Conservation (phyloP, 1,140 invertebrate genomes). For the Drosophila guanche region DNA sequence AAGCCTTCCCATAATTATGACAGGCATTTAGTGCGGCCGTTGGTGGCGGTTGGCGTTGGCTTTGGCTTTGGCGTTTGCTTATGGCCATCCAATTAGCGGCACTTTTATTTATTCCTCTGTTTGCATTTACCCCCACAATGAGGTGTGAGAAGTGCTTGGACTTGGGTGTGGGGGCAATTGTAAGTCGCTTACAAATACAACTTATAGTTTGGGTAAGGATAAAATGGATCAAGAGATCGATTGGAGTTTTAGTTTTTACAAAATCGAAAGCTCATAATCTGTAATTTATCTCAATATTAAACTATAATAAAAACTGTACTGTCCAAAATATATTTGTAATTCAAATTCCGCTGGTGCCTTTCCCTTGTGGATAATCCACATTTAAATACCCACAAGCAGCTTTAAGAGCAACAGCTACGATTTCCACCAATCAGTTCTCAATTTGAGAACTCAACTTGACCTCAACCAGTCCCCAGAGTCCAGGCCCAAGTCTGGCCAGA, state of each 20-base stretch:
- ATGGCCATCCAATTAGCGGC: constrained; percentile 63
- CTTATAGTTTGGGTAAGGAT: too few relatives aligned
- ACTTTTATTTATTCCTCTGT: constrained; percentile 52
- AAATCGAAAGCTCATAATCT: too few relatives aligned
- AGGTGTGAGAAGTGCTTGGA: constrained; percentile 3
- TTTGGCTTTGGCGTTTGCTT: background rate
- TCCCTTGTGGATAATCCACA: too few relatives aligned
- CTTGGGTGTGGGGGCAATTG: background rate
- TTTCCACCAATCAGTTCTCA: constrained; percentile 21
- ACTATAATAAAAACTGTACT: too few relatives aligned
- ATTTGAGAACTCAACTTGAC: constrained; percentile 36
- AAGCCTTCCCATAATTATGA: constrained; percentile 58
- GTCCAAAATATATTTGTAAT: too few relatives aligned
- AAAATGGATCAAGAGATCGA: too few relatives aligned
- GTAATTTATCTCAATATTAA: too few relatives aligned
- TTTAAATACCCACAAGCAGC: too few relatives aligned
- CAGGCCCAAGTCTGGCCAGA: background rate
- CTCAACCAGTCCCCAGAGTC: constrained; percentile 9
- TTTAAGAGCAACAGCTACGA: constrained; percentile 1
- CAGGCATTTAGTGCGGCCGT: constrained; percentile 50
- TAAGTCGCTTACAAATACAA: too few relatives aligned
- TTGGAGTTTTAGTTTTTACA: too few relatives aligned
- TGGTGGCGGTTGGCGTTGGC: constrained; percentile 13
- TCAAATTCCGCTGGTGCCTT: too few relatives aligned
- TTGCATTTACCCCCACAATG: constrained; percentile 28